Conservation (phyloP, 2,888 invertebrate genomes). For the Drosophila conformis region DNA sequence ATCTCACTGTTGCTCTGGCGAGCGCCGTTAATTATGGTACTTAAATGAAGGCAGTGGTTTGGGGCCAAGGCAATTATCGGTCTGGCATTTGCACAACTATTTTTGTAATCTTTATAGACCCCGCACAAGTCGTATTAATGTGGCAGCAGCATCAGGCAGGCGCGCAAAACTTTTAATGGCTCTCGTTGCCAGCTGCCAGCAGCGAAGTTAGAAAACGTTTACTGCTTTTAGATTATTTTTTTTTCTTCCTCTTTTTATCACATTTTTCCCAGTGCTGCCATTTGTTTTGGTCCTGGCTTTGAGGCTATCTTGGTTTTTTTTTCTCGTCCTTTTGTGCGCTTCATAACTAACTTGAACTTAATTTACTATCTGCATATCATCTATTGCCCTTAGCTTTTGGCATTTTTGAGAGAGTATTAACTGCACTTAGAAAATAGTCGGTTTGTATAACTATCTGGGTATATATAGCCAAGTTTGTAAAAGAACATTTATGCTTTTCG, state of each 20-base stretch:
- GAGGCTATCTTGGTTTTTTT: conserved; percentile 31
- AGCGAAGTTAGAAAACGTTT: conserved; percentile 54
- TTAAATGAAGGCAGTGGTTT: conserved; percentile 22
- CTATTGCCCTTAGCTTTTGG: conserved; percentile 28
- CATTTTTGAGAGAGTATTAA: not conserved
- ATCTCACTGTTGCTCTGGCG: not conserved
- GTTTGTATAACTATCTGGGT: not conserved
- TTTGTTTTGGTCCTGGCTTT: conserved; percentile 37
- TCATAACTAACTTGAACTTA: conserved; percentile 78
- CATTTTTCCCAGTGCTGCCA: conserved; percentile 15
- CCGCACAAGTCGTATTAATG: conserved; percentile 52
- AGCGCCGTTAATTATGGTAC: conserved; percentile 34
- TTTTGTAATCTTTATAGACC: conserved; percentile 71
- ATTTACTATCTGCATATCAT: conserved; percentile 66
- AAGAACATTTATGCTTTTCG: not conserved
- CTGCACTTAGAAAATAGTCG: not conserved
- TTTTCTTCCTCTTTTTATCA: conserved; percentile 2
- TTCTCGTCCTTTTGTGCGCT: conserved; percentile 47
- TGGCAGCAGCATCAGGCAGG: conserved; percentile 36
- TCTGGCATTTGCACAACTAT: conserved; percentile 74
- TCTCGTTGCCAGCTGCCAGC: conserved; percentile 64
- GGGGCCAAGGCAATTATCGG: conserved; percentile 64
- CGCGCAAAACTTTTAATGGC: conserved; percentile 70
- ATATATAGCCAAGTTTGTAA: not conserved
- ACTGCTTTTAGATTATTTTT: conserved; percentile 4